A percentile compares a stretch with the other conserved stretches of the same genome.
These are phyloP conservation scores for Tetragnatha versicolor DNA, from an alignment of 1,140 invertebrate genomes.

Conservation along the genomic window DNA sequence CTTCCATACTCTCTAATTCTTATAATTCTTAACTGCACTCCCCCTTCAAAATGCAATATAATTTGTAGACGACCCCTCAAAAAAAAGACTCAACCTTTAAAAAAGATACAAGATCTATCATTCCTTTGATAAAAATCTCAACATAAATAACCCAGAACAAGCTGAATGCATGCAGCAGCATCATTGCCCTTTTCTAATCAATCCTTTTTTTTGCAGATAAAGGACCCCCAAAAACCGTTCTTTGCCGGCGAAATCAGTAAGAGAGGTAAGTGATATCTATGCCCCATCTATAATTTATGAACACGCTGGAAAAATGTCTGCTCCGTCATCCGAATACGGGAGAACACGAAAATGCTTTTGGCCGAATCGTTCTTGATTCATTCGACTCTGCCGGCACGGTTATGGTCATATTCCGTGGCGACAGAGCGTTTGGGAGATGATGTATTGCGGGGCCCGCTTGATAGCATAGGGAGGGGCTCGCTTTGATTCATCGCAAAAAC, in stretches of 20 bases:
- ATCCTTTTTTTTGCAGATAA: not conserved
- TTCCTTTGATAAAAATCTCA: too few species aligned
- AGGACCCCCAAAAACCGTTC: not conserved
- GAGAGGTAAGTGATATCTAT: constrained; percentile 28
- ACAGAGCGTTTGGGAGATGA: constrained; percentile 12
- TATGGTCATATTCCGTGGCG: constrained; percentile 34
- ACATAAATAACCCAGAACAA: too few species aligned
- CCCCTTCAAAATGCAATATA: too few species aligned
- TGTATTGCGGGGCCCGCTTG: not conserved
- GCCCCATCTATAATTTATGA: not conserved
- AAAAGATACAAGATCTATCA: too few species aligned
- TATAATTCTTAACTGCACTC: too few species aligned
- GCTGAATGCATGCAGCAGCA: not conserved
- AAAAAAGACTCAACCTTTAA: too few species aligned
- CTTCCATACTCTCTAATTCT: too few species aligned
- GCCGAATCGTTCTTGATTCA: not conserved
- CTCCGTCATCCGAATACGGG: not conserved
- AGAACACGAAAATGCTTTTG: constrained; percentile 30
- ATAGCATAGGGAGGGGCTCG: not conserved
- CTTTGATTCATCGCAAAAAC: not conserved
- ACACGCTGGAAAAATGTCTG: not conserved
- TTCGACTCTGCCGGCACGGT: not conserved
- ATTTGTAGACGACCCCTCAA: too few species aligned
- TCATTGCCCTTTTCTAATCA: not conserved
- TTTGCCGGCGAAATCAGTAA: not conserved